phyloP scores from a whole-genome alignment of 2,113 vertebrate species.

The Lepidiolamprologus cunningtoni region DNA sequence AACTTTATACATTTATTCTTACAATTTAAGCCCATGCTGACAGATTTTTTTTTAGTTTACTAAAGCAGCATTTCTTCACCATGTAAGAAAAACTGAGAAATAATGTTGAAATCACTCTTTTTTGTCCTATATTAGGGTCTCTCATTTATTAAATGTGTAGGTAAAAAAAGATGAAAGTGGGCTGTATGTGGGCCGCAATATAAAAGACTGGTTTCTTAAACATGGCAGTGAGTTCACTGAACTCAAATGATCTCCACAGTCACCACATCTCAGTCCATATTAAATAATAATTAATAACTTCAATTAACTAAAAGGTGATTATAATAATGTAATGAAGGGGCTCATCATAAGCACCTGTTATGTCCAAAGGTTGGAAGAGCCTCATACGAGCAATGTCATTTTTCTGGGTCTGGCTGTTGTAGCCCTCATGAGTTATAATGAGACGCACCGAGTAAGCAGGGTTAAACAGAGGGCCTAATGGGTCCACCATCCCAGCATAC shows the following conservation, averaged over 20 bases:
- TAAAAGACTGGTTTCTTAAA: neutral
- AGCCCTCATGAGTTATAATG: constrained; percentile 26
- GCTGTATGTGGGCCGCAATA: neutral
- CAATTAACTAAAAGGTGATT: neutral
- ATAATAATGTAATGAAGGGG: neutral
- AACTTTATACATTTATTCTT: neutral
- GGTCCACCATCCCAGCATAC: neutral
- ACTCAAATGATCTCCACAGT: neutral
- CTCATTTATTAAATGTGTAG: neutral
- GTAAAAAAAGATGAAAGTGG: neutral
- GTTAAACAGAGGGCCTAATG: neutral
- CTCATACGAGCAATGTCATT: constrained; percentile 61
- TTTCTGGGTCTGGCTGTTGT: neutral
- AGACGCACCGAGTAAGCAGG: constrained; percentile 8
- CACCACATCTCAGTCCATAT: neutral
- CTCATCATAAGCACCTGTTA: constrained; percentile 16
- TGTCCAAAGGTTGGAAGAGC: constrained; percentile 27
- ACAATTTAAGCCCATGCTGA: neutral
- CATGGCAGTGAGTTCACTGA: neutral
- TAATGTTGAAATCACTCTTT: neutral
- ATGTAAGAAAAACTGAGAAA: neutral
- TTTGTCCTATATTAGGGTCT: neutral
- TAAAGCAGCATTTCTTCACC: neutral
- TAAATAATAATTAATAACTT: neutral
- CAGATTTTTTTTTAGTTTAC: neutral